Conservation (phyloP, 2,797 vertebrate genomes). For the Pteropus rufus region DNA sequence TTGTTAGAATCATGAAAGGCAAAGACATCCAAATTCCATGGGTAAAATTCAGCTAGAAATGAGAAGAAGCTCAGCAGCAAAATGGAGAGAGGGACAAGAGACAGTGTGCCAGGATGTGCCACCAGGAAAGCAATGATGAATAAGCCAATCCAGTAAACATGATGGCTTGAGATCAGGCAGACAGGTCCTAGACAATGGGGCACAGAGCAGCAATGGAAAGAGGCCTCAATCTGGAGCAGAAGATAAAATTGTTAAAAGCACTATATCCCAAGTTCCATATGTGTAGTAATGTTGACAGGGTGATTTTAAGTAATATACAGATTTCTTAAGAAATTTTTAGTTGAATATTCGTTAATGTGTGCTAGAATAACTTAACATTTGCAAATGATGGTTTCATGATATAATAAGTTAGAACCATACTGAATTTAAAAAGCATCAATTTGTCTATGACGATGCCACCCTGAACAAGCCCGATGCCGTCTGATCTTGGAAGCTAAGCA, state of each 20-base stretch:
- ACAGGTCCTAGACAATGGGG: not conserved
- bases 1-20: not conserved
- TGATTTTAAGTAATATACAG: not conserved
- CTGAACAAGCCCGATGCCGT: too few species aligned
- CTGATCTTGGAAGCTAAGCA: too few species aligned
- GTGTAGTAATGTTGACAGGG: not conserved
- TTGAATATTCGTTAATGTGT: not conserved
- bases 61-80: not conserved
- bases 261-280: not conserved
- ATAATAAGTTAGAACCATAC: not conserved
- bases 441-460: not conserved
- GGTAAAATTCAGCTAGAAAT: not conserved
- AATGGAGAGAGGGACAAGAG: not conserved
- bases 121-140: not conserved
- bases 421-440: not conserved
- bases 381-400: not conserved
- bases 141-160: not conserved
- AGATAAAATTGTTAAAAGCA: not conserved
- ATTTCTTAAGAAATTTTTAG: not conserved
- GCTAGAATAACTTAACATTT: not conserved
- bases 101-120: not conserved
- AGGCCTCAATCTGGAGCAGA: not conserved
- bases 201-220: not conserved
- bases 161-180: not conserved
- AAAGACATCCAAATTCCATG: not conserved